Evolutionary conservation across 2,888 invertebrate genomes (phyloP).

Genomic region (Epistrophella euchroma): DNA sequence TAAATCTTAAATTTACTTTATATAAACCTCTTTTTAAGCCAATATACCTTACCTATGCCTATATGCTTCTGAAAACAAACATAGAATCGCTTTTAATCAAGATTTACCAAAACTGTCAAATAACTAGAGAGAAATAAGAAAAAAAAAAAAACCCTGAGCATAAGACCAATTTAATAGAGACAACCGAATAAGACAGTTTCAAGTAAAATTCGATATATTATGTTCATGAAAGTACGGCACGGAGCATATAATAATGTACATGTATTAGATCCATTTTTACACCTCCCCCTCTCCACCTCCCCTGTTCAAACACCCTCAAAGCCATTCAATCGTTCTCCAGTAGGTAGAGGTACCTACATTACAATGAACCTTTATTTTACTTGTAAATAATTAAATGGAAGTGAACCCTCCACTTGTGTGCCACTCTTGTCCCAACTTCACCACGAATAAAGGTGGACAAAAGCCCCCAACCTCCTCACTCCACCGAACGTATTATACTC

Average conservation of each 20-base stretch:
- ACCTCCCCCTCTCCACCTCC: neutral
- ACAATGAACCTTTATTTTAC: constrained; percentile 75
- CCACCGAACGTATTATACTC: constrained; percentile 13
- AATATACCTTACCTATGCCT: neutral
- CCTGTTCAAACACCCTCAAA: constrained; percentile 29
- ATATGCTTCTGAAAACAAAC: neutral
- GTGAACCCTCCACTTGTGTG: constrained; percentile 48
- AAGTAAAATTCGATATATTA: constrained; percentile 68
- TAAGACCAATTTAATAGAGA: constrained; percentile 22
- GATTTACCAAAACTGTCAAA: constrained; percentile 29
- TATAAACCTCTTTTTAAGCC: neutral
- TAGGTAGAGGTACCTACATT: constrained; percentile 55
- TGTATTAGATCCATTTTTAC: constrained; percentile 54
- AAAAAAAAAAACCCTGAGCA: neutral
- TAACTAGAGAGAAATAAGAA: neutral
- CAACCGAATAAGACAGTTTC: constrained; percentile 38
- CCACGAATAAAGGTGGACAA: constrained; percentile 18
- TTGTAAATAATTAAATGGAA: constrained; percentile 76
- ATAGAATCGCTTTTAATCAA: constrained; percentile 24
- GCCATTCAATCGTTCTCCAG: constrained; percentile 56
- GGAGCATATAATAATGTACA: constrained; percentile 42
- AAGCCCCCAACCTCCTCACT: neutral
- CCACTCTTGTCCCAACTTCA: constrained; percentile 12
- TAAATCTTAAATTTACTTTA: constrained; percentile 7
- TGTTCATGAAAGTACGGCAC: constrained; percentile 64